A percentile compares a stretch with the other conserved stretches of the same genome.
Evolutionary conservation across 2,888 invertebrate genomes (phyloP).

Genomic region (Ceratothoa steindachneri): DNA sequence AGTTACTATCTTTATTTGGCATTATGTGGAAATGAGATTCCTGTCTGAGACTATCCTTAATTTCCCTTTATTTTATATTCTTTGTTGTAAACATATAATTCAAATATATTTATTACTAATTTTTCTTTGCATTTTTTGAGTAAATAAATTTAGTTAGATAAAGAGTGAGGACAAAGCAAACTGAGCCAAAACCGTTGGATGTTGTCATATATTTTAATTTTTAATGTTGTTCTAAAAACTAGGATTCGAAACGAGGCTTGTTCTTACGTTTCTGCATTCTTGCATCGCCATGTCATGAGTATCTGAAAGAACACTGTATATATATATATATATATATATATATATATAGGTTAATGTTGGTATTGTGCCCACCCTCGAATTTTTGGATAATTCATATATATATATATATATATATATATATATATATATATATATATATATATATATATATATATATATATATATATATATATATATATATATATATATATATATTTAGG

Average conservation of each 20-base stretch:
- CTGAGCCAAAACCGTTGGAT: not conserved
- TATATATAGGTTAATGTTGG: conserved; percentile 11
- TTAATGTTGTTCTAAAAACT: too few relatives aligned
- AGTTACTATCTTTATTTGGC: not conserved
- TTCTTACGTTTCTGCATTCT: too few relatives aligned
- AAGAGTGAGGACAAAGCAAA: not conserved
- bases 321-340: conserved; percentile 21
- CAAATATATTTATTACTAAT: not conserved
- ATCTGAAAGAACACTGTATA: too few relatives aligned
- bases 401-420: conserved; percentile 15
- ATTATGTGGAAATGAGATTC: not conserved
- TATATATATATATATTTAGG: not conserved
- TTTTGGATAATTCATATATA: conserved; percentile 5
- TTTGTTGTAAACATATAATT: not conserved
- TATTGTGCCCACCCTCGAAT: too few relatives aligned
- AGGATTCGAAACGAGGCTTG: too few relatives aligned
- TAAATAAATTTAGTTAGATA: not conserved
- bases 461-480: conserved; percentile 3
- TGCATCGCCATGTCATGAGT: too few relatives aligned
- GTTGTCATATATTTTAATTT: not conserved
- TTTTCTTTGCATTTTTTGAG: not conserved
- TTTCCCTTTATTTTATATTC: not conserved
- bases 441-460: not conserved
- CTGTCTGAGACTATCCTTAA: not conserved
- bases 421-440: not conserved